Evolutionary conservation across 2,888 invertebrate species (phyloP).

Genomic region (Agrilus mali): DNA sequence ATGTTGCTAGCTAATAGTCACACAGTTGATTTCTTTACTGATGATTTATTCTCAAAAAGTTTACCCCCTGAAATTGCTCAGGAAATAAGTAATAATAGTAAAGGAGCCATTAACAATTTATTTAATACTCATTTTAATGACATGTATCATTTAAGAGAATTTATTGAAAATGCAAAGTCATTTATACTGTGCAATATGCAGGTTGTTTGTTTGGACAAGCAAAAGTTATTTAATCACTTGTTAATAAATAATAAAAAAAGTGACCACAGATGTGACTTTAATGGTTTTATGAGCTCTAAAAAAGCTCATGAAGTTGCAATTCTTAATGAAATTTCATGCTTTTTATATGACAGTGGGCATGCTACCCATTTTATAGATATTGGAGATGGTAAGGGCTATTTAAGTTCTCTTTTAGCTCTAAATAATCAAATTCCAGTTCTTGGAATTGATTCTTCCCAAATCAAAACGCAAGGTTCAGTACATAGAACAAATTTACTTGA

Average conservation of each 20-base stretch:
- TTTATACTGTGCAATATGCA: conserved; percentile 23
- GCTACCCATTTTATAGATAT: conserved; percentile 58
- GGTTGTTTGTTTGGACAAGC: conserved; percentile 35
- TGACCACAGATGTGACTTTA: conserved; percentile 25
- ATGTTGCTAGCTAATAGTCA: conserved; percentile 60
- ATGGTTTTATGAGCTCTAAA: conserved; percentile 67
- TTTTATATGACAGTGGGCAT: conserved; percentile 31
- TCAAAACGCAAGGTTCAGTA: conserved; percentile 55
- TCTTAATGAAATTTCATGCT: conserved; percentile 47
- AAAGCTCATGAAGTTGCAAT: conserved; percentile 70
- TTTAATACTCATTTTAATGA: conserved; percentile 29
- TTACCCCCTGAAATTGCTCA: conserved; percentile 33
- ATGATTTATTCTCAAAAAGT: conserved; percentile 48
- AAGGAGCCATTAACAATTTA: conserved; percentile 37
- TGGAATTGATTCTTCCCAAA: conserved; percentile 64
- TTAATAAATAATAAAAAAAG: too few species aligned
- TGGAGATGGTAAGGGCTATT: conserved; percentile 82
- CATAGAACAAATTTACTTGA: conserved; percentile 38
- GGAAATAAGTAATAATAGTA: conserved; percentile 1
- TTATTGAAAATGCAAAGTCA: conserved; percentile 19
- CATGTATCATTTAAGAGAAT: conserved; percentile 20
- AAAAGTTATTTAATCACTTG: conserved; percentile 25
- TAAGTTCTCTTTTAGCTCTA: conserved; percentile 61
- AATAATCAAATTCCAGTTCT: conserved; percentile 60
- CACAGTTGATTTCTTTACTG: conserved; percentile 61